phyloP scores from a whole-genome alignment of 2,113 vertebrate genomes.

The Chlorodrepanis virens region DNA sequence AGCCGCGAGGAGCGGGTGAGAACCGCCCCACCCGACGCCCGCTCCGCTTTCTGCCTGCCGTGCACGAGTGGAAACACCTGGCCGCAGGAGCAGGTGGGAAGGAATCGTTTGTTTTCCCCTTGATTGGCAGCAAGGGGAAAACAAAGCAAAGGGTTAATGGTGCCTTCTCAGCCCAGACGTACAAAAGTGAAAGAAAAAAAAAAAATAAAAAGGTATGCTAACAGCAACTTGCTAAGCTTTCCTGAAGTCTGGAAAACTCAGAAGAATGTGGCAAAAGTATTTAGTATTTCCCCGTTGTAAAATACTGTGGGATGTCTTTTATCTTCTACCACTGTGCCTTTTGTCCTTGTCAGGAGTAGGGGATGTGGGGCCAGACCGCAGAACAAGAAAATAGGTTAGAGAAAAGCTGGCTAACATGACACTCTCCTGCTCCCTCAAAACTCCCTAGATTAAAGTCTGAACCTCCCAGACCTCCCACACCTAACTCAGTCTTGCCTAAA shows the following conservation, averaged over 20 bases:
- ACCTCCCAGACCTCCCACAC: neutral
- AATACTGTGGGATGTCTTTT: neutral
- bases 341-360: neutral
- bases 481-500: neutral
- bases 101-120: neutral
- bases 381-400: neutral
- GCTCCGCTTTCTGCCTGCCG: neutral
- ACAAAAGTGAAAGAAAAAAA: neutral
- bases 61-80: neutral
- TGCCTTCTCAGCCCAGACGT: neutral
- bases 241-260: neutral
- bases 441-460: neutral
- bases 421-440: fast-evolving
- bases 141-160: neutral
- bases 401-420: neutral
- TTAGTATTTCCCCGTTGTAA: neutral
- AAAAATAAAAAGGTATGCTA: neutral
- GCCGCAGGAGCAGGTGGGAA: neutral
- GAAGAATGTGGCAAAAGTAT: neutral
- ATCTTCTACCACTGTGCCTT: neutral
- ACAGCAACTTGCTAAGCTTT: neutral
- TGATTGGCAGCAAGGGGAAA: neutral
- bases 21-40: neutral
- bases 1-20: neutral
- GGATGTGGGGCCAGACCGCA: no score